Evolutionary conservation across 1,140 invertebrate genomes (phyloP).

Genomic region (Ericerus pela): DNA sequence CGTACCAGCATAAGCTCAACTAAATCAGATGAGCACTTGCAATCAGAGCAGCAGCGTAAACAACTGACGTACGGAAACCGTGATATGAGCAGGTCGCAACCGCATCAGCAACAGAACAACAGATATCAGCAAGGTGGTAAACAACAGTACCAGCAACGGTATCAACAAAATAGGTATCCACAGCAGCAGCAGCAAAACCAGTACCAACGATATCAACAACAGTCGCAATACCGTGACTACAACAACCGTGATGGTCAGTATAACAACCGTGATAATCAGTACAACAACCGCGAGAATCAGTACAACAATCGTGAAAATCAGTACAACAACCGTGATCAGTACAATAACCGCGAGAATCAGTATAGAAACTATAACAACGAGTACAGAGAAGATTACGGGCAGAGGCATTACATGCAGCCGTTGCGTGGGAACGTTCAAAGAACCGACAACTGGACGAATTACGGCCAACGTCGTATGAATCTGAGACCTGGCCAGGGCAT

Average conservation of each 20-base stretch:
- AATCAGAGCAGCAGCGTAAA: conserved; percentile 10
- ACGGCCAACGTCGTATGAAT: too few species aligned
- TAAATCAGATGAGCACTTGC: conserved; percentile 13
- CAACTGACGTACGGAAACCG: conserved; percentile 6
- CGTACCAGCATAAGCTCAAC: conserved; percentile 5
- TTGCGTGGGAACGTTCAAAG: background rate
- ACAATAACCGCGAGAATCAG: background rate
- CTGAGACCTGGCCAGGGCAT: too few species aligned
- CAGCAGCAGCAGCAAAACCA: conserved; percentile 1
- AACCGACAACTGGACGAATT: too few species aligned
- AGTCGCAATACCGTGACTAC: conserved; percentile 1
- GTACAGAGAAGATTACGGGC: background rate
- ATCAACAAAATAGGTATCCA: background rate
- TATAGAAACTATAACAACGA: background rate
- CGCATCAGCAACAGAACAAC: conserved; percentile 33
- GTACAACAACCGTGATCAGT: conserved; percentile 35
- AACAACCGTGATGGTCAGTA: conserved; percentile 29
- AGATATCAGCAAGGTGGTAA: conserved; percentile 32
- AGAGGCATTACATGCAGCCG: background rate
- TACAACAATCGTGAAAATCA: conserved; percentile 1
- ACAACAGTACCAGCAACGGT: conserved; percentile 10
- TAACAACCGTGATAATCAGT: background rate
- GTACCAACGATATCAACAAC: conserved; percentile 32
- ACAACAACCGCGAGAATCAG: conserved; percentile 32
- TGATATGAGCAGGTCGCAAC: conserved; percentile 24